Evolutionary conservation across 2,113 vertebrate genomes (phyloP).

Genomic region (Danio rerio): DNA sequence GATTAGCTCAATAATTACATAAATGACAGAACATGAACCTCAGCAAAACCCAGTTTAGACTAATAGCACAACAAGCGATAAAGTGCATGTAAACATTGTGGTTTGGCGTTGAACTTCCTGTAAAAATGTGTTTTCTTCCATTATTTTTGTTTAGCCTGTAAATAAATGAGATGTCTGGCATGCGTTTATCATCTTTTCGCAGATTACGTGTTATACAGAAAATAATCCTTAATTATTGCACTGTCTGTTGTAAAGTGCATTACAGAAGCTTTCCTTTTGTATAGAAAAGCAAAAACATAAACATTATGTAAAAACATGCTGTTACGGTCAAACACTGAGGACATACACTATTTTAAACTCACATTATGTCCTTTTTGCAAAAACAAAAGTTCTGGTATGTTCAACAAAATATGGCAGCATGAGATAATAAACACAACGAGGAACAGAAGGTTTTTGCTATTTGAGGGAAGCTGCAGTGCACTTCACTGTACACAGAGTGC

Average conservation of each 20-base stretch:
- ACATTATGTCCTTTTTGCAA: neutral
- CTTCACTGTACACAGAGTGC: neutral
- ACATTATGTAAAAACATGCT: slow-evolving; percentile 2
- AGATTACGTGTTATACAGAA: slow-evolving; percentile 1
- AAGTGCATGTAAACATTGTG: slow-evolving; percentile 33
- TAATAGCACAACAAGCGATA: slow-evolving; percentile 9
- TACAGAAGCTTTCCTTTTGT: neutral
- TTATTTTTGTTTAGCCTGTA: slow-evolving; percentile 36
- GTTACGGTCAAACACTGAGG: neutral
- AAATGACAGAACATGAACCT: neutral
- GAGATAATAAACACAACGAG: neutral
- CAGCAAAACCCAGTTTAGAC: neutral
- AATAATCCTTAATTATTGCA: neutral
- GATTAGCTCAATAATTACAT: neutral
- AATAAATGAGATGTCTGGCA: slow-evolving; percentile 41
- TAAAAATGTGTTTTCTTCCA: slow-evolving; percentile 23
- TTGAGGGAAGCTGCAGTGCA: neutral
- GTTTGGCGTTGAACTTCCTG: slow-evolving; percentile 25
- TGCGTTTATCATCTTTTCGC: neutral
- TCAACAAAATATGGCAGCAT: neutral
- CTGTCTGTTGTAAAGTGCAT: slow-evolving; percentile 11
- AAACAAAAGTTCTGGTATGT: slow-evolving; percentile 14
- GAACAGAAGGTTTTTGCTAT: neutral
- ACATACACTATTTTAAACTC: neutral
- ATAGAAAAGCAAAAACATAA: neutral